phyloP scores from a whole-genome alignment of 2,888 invertebrate species.

The Rambutsinella grinnellia region DNA sequence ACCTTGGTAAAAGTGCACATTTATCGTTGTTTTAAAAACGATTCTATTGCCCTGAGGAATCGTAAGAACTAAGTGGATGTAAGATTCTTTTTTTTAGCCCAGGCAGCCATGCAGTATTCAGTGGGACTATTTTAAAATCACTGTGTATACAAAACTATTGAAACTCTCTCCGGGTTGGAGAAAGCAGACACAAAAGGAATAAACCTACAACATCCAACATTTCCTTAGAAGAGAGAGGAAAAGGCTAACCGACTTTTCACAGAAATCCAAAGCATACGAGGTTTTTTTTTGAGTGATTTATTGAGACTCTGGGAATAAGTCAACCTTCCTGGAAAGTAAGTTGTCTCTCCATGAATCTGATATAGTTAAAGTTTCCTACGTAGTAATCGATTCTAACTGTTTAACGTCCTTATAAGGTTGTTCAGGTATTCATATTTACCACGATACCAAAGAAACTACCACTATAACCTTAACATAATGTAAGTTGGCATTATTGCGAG shows the following conservation, averaged over 20 bases:
- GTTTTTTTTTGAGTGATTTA: conserved; percentile 55
- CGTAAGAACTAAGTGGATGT: conserved; percentile 41
- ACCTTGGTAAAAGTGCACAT: conserved; percentile 57
- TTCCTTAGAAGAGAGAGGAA: conserved; percentile 13
- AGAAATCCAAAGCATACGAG: conserved; percentile 53
- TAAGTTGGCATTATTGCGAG: no score
- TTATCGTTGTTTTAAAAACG: conserved; percentile 57
- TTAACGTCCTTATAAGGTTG: conserved; percentile 18
- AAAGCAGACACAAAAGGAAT: neutral
- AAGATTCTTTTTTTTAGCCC: conserved; percentile 36
- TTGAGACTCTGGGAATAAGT: conserved; percentile 57
- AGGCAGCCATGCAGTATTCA: neutral
- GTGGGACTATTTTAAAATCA: neutral
- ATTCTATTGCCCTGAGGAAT: conserved; percentile 52
- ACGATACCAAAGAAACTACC: no score
- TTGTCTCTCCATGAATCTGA: conserved; percentile 56
- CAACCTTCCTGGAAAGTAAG: conserved; percentile 56
- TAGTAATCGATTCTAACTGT: conserved; percentile 51
- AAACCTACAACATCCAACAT: no score
- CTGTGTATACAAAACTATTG: neutral
- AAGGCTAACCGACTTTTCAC: conserved; percentile 31
- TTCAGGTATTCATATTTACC: neutral
- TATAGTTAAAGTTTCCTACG: conserved; percentile 42
- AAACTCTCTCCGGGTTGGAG: no score
- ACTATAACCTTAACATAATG: no score